Evolutionary conservation across 2,797 vertebrate species (phyloP).

Genomic region (Tragopan temminckii): DNA sequence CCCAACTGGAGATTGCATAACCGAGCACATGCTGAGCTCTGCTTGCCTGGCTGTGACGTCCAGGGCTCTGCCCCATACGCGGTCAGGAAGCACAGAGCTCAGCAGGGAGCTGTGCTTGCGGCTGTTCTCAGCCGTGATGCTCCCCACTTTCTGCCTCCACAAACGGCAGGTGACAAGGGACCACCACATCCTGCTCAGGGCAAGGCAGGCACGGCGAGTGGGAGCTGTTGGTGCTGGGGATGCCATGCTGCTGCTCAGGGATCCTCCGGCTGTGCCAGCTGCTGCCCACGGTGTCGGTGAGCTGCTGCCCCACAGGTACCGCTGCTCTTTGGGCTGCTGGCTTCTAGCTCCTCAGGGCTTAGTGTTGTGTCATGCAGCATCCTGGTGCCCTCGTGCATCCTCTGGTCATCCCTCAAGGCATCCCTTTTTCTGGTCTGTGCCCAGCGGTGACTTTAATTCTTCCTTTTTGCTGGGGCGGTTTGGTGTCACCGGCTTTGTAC

Average conservation of each 20-base stretch:
- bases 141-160: not conserved
- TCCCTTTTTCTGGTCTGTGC: not conserved
- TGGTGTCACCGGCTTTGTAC: not conserved
- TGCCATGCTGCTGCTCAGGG: accelerated
- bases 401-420: no score
- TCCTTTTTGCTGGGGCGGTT: not conserved
- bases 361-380: not conserved
- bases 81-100: accelerated
- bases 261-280: not conserved
- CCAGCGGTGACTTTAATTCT: not conserved
- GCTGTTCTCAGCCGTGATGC: not conserved
- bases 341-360: not conserved
- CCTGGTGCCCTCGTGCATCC: not conserved
- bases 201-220: accelerated
- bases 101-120: not conserved
- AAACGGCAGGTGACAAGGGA: accelerated
- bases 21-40: not conserved
- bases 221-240: accelerated
- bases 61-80: not conserved
- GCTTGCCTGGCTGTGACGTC: not conserved
- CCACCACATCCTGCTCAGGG: accelerated
- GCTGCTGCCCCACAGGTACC: accelerated
- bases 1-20: not conserved
- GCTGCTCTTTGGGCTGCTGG: not conserved
- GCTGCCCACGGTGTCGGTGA: accelerated